Conservation (phyloP, 1,140 invertebrate genomes). For the Bombus picipes region DNA sequence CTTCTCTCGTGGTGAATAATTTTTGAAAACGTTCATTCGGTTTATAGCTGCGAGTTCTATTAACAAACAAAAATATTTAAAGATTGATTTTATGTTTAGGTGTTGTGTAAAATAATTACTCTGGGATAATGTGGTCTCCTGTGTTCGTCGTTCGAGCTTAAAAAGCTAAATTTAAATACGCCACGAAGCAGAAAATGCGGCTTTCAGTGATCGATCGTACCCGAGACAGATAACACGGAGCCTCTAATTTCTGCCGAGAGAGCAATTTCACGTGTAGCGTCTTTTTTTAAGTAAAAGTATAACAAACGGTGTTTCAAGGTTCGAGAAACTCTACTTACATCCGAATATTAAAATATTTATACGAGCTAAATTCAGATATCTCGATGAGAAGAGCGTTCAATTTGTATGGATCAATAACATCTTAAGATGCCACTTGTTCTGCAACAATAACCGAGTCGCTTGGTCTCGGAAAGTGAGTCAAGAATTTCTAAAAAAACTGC, state of each 20-base stretch:
- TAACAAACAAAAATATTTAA: too few species aligned
- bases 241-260: not conserved
- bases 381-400: not conserved
- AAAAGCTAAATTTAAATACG: constrained; percentile 15
- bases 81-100: too few species aligned
- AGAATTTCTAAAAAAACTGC: constrained; percentile 5
- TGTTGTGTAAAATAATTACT: not conserved
- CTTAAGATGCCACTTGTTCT: not conserved
- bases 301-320: not conserved
- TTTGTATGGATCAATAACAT: not conserved
- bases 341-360: not conserved
- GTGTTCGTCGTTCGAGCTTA: not conserved
- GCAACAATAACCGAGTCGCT: not conserved
- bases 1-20: too few species aligned
- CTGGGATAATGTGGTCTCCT: not conserved
- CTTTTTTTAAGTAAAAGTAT: too few species aligned
- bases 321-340: too few species aligned
- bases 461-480: not conserved
- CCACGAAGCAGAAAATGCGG: constrained; percentile 9
- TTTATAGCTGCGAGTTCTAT: too few species aligned
- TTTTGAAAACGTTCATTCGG: too few species aligned
- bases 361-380: not conserved
- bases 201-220: not conserved
- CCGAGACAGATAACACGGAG: not conserved
- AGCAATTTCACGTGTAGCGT: not conserved